These are phyloP conservation scores for Hypercompe scribonia DNA, from an alignment of 2,888 invertebrate species.

Conservation along the genomic window DNA sequence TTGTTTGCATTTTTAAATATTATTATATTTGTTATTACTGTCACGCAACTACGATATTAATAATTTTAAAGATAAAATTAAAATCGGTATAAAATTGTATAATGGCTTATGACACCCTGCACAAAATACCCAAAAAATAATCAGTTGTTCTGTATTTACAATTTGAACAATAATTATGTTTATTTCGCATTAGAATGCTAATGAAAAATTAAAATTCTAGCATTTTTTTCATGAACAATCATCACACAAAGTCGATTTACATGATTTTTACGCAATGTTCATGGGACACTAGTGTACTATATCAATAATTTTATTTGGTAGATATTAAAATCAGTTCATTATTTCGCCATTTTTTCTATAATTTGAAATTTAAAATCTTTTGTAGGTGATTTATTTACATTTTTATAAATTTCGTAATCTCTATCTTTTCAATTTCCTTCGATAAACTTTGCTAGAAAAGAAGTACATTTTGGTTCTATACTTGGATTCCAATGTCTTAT, in stretches of 20 bases:
- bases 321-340: background rate
- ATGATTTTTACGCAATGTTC: background rate
- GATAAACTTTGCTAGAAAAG: conserved; percentile 96
- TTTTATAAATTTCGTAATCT: no score
- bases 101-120: background rate
- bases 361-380: background rate
- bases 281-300: no score
- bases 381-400: background rate
- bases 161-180: no score
- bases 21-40: background rate
- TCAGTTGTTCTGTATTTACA: background rate
- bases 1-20: background rate
- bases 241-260: background rate
- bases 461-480: conserved; percentile 91
- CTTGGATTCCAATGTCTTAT: conserved; percentile 95
- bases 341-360: background rate
- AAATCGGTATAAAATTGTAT: background rate
- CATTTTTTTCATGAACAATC: background rate
- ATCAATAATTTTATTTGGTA: no score
- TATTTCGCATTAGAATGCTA: no score
- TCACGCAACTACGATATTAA: background rate
- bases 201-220: background rate
- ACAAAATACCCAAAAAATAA: background rate
- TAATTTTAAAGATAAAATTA: background rate
- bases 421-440: conserved; percentile 82